Evolutionary conservation across 1,140 invertebrate species (phyloP), one percentile per base, ranked within the genome.

Genomic region (Zelostemma sp.): DNA sequence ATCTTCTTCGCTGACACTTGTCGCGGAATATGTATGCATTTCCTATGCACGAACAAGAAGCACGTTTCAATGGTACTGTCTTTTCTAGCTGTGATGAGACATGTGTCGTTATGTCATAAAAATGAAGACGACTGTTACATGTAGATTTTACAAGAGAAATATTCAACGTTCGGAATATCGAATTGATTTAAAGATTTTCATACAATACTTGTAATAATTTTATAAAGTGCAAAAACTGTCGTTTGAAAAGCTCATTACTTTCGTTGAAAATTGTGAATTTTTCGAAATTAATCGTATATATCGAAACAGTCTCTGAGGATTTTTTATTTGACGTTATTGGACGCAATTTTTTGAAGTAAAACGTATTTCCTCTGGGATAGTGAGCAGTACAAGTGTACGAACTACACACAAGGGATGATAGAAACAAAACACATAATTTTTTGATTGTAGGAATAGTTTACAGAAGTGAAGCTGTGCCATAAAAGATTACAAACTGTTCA

Each of bases 401-500:
- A 35, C 60, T 47, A 33, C 48, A 66, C 71, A 51, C 40, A 19
- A 63, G 71, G 48, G 68, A 64, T 67, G 61, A 68, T 58, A 62
- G 70, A 66, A 55, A 25, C 54, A 58, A 68, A 68, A 70, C 40
- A 50, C 56, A 58, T 63, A 57, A 55, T 55, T 55, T 45, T 68
- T 54, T 63, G 66, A 59, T 69, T 64, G 15, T 43, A 62, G 53
- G 48, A 18, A 45, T 47, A 45, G 18, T 54, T 55, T 25, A 46
- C 19, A 54, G 45, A 49, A 38, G 12, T 9, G 25, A 16, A 40
- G 49, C 38, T 46, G 25, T 38, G 15, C 67, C 33, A 38, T 50
- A 46, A 58, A 70, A 60, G 63, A 64, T 64, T 70, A 67, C 67
- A 70, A 66, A 65, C 63, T 68, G 60, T 41, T 55, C 56, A 14